Conservation (phyloP, 1,140 invertebrate species). For the Pogonognathellus flavescens region DNA sequence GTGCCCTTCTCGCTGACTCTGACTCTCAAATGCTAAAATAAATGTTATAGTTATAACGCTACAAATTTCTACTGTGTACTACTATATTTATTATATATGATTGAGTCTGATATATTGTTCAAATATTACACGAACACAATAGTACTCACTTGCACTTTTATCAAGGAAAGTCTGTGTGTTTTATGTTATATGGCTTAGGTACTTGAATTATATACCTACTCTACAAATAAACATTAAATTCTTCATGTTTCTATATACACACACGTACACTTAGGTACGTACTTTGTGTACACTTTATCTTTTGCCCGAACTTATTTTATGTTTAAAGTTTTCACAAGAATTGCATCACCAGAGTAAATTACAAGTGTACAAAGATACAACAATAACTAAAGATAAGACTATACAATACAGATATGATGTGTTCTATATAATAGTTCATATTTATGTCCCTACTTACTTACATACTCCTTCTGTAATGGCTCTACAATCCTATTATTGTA, state of each 20-base stretch:
- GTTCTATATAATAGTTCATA: too few relatives aligned
- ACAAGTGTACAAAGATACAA: neutral
- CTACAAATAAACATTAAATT: constrained; percentile 19
- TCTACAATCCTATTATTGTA: too few relatives aligned
- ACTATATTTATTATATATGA: neutral
- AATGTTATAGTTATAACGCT: neutral
- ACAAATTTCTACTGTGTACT: neutral
- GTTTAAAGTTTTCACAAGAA: constrained; percentile 33
- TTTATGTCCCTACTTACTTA: too few relatives aligned
- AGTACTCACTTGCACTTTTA: too few relatives aligned
- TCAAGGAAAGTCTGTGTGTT: too few relatives aligned
- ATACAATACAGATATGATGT: neutral
- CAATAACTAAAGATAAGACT: neutral
- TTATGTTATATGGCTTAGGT: neutral
- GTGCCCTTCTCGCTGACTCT: constrained; percentile 1
- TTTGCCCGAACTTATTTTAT: constrained; percentile 37
- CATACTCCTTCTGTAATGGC: too few relatives aligned
- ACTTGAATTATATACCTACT: neutral
- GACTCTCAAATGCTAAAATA: constrained; percentile 3
- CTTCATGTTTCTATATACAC: neutral
- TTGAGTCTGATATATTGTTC: neutral
- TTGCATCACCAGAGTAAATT: neutral
- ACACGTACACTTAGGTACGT: neutral
- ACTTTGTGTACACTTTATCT: constrained; percentile 19
- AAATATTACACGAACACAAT: too few relatives aligned